phyloP scores from a whole-genome alignment of 2,888 invertebrate species.

The Drosophila anceps region DNA sequence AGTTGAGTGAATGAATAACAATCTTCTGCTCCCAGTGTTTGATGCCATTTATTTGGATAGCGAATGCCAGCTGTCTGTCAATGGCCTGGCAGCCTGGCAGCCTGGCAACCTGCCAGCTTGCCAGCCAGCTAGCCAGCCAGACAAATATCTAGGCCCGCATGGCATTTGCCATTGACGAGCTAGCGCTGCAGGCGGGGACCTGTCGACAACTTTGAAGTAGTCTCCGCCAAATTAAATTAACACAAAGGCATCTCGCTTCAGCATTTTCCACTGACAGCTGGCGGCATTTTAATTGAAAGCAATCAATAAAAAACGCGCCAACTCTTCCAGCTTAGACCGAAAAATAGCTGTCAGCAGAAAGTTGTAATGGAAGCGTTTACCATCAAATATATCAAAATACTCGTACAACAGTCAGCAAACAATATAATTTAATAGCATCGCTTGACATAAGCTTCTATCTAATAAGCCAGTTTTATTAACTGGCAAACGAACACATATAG shows the following conservation, averaged over 20 bases:
- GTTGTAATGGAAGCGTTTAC: conserved; percentile 16
- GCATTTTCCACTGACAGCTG: conserved; percentile 59
- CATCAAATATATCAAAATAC: conserved; percentile 4
- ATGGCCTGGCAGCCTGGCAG: conserved; percentile 39
- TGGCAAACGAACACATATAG: background rate
- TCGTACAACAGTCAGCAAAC: background rate
- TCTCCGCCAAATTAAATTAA: conserved; percentile 70
- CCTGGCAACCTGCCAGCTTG: conserved; percentile 23
- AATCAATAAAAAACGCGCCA: conserved; percentile 62
- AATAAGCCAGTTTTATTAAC: conserved; percentile 2
- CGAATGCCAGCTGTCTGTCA: conserved; percentile 50
- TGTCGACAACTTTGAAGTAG: conserved; percentile 71
- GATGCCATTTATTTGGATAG: conserved; percentile 10
- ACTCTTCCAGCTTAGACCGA: conserved; percentile 14
- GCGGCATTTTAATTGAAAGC: conserved; percentile 76
- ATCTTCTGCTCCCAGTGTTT: conserved; percentile 15
- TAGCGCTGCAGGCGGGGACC: conserved; percentile 48
- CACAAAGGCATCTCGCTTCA: conserved; percentile 67
- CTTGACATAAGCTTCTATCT: background rate
- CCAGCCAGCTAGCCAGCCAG: conserved; percentile 28
- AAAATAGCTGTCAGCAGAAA: conserved; percentile 12
- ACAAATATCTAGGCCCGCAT: conserved; percentile 50
- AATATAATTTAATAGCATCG: background rate
- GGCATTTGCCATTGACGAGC: conserved; percentile 45
- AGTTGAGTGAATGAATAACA: conserved; percentile 52